Evolutionary conservation across 1,140 invertebrate species (phyloP), one percentile per base, ranked within the genome.

Genomic region (Lineus longissimus): DNA sequence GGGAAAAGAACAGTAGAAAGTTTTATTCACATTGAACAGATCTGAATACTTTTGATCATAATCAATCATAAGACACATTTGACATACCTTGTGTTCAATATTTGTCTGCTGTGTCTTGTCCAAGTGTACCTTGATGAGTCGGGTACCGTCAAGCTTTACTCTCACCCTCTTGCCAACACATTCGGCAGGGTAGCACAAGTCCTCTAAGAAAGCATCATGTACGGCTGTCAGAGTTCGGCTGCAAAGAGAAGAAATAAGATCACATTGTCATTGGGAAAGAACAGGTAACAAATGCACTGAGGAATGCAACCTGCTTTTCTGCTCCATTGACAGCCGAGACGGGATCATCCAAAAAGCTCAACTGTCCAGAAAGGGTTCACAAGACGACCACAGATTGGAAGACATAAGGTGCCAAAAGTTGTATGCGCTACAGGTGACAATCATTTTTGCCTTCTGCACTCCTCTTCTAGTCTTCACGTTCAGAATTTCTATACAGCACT

Each of bases 61-160:
- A 43, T 43, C 40, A 43, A 43, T 19, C 11, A 13, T 43, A 43
- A n/a, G n/a, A n/a, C n/a, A n/a, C n/a, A n/a, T n/a, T n/a, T n/a
- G n/a, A n/a, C n/a, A 19, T 86, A 96, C 94, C 88, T 99, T 99
- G 81, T 99, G 96, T 86, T 99, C 97, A 84, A 99, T 96, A 73
- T 95, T 98, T 60, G 95, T 98, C 83, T 97, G 95, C 80, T 98
- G 95, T 81, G 90, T 93, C 83, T 97, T 98, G 82, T 99, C 97
- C 67, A 99, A 85, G 84, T 99, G 97, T 71, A 99, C 95, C 86
- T 99, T 99, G 73, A 97, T 95, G 27, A 99, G 84, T 71, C 95
- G 89, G 43, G 93, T 92, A 33, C 96, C 96, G 83, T 99, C 96
- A 58, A 98, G 84, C 81, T 94, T 95, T 51, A 98, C 89, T 72